Evolutionary conservation across 2,888 invertebrate species (phyloP), one percentile per base, ranked within the genome.

Genomic region (Teleiodes luculella): DNA sequence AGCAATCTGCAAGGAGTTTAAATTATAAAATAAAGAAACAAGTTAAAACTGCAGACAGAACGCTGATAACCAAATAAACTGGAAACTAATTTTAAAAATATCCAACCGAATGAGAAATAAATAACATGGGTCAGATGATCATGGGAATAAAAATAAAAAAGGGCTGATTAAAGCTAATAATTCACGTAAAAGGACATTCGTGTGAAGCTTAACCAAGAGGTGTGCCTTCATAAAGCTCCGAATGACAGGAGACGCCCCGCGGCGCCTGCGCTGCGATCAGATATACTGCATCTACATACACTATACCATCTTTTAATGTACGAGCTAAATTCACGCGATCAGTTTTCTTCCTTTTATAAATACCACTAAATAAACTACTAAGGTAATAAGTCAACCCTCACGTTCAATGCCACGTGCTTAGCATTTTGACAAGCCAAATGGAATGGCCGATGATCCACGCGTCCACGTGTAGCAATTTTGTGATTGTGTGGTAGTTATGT

Each of bases 241-340:
- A 65, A 62, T 65, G 79, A 78, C 77, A 76, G 60, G 65, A 65
- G 80, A 74, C 83, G 72, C 82, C 85, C 82, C 66, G 76, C 68
- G 70, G 84, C 58, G 57, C 47, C 46, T 14, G 49, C 48, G 35
- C 59, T 52, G 67, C 66, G 72, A 71, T 71, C 61, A 59, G 58
- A 72, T 68, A 76, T 78, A 76, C 36, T 28, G 28, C 16, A 24
- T 36, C 36, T 70, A 52, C 43, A 16, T 33, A 35, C 52, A 37
- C 39, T 7, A 37, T 20, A 37, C 36, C 18, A 28, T 31, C 31
- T 37, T 35, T 31, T 47, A 39, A 55, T 39, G 47, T 45, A 56
- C 48, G 36, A 41, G 28, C 35, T 33, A 13, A 30, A 30, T 48
- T 47, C 52, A 56, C 55, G 55, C 55, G 31, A 56, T 49, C 43